Conservation (phyloP, 2,888 invertebrate species). For the Cyclophora albipunctata region DNA sequence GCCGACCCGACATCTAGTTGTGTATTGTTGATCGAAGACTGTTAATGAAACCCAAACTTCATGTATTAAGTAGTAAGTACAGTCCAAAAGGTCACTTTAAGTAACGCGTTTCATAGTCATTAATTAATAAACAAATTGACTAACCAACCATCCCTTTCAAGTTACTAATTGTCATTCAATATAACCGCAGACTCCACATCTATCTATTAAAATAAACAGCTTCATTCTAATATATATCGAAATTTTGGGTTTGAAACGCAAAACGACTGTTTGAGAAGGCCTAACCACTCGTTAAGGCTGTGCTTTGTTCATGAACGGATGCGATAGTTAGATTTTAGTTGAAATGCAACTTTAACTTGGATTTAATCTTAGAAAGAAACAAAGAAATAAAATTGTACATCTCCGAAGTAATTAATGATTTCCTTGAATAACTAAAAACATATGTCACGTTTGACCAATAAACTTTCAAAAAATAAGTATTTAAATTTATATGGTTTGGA, state of each 20-base stretch:
- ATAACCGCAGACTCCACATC: neutral
- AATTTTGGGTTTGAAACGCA: conserved; percentile 12
- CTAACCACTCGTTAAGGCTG: conserved; percentile 18
- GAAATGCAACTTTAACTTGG: neutral
- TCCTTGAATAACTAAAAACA: neutral
- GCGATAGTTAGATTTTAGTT: conserved; percentile 1
- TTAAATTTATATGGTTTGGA: too few species aligned
- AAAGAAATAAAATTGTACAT: neutral
- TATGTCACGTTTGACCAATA: neutral
- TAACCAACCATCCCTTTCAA: neutral
- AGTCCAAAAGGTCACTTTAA: too few species aligned
- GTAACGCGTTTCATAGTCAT: too few species aligned
- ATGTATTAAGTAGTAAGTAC: too few species aligned
- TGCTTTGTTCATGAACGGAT: conserved; percentile 1
- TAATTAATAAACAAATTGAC: neutral
- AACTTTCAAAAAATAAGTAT: neutral
- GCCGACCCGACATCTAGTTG: too few species aligned
- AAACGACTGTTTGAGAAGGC: conserved; percentile 21
- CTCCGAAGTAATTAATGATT: neutral
- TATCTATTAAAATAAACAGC: conserved; percentile 12
- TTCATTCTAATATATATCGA: conserved; percentile 16
- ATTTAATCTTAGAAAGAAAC: neutral
- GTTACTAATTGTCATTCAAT: neutral
- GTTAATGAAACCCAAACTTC: neutral
- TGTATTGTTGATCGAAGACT: too few species aligned